Conservation (phyloP, 2,113 vertebrate genomes). For the Cyprinodon tularosa region DNA sequence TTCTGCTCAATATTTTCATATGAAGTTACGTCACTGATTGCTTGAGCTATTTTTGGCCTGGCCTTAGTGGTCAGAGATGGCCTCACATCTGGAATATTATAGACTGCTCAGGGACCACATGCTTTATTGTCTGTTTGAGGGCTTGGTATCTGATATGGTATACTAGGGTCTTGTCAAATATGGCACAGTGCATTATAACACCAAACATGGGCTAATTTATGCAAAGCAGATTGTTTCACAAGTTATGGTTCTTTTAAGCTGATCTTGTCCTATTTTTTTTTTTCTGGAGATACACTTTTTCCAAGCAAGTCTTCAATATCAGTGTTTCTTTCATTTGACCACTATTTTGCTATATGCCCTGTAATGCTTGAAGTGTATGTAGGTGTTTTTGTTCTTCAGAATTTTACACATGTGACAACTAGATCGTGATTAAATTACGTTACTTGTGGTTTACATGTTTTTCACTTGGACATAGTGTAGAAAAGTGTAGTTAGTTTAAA, state of each 20-base stretch:
- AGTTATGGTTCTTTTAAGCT: background rate
- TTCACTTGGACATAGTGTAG: too few relatives aligned
- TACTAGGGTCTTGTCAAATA: background rate
- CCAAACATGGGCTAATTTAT: background rate
- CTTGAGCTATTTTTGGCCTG: background rate
- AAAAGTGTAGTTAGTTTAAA: too few relatives aligned
- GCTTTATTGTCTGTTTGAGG: background rate
- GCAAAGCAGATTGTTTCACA: background rate
- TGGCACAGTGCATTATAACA: background rate
- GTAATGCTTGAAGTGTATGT: too few relatives aligned
- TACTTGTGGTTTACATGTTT: too few relatives aligned
- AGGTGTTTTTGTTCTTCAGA: too few relatives aligned
- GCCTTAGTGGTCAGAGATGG: background rate
- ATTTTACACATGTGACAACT: too few relatives aligned
- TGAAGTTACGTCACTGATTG: background rate
- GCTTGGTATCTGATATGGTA: background rate
- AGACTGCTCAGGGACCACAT: background rate
- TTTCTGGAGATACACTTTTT: background rate
- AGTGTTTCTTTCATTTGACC: too few relatives aligned
- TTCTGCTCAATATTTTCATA: background rate
- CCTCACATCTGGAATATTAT: background rate
- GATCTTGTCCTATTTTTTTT: background rate
- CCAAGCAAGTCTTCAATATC: too few relatives aligned
- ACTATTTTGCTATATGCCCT: too few relatives aligned
- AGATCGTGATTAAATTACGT: too few relatives aligned